Base-by-base conservation (phyloP, 1,140 invertebrate species). In the Sipha flava region DNA sequence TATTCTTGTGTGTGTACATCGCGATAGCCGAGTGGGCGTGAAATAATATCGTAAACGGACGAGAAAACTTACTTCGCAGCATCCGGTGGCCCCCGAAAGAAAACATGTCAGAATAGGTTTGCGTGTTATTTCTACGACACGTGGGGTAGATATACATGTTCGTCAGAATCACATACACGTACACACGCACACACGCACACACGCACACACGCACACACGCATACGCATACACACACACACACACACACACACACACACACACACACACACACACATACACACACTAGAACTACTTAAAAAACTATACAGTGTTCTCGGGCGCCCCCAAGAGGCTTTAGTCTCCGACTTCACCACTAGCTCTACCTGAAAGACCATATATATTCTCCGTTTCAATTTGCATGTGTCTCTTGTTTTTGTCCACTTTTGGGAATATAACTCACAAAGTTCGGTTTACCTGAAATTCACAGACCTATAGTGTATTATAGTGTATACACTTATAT, bases 361-460 rank as follows among this genome's bases (percentile, higher is more conserved):
- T n/a, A 10, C 40, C 40, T 9, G 2, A 16, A 10, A 34, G n/a
- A 16, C 40, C 40, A 43, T 40, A 59, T 57, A 57, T 54, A 77
- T 57, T 59, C 73, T 59, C 47, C n/a, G 73, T 77, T 77, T 77
- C 73, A 77, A 77, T 77, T 77, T 77, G 52, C 73, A 77, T 77
- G 73, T 77, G 73, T 77, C 73, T 54, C 73, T 77, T 77, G 73
- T 77, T 77, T 77, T 77, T 77, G 73, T 57, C 73, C 73, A 77
- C 73, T 77, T 77, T 37, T 77, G 73, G 73, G 73, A 77, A 77
- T 77, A 77, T 77, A 77, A 77, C 73, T 77, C 73, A 77, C 73
- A 77, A 77, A 77, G 34, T 77, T 77, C 73, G 73, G 73, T 77
- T 77, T 77, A 77, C 73, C 73, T 77, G 73, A 77, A 77, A 77